phyloP scores from a whole-genome alignment of 2,888 invertebrate genomes.

The Drosophila atripex region DNA sequence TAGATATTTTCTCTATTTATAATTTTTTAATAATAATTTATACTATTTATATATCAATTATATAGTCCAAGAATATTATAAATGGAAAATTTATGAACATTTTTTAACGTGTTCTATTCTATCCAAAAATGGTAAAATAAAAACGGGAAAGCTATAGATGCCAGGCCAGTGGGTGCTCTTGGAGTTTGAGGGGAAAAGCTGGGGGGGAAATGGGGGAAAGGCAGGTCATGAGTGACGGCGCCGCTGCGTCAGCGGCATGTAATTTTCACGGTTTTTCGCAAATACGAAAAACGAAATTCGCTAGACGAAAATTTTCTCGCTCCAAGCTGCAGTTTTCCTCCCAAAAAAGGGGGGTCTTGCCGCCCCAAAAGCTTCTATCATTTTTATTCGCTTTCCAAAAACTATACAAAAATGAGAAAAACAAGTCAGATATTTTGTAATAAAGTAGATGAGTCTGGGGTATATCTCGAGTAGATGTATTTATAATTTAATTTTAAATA shows the following conservation, averaged over 20 bases:
- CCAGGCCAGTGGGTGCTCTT: constrained; percentile 1
- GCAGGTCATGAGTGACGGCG: constrained; percentile 66
- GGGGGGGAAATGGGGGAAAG: constrained; percentile 2
- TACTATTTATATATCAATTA: no score
- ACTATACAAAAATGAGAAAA: constrained; percentile 14
- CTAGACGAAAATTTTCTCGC: constrained; percentile 53
- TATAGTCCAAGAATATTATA: no score
- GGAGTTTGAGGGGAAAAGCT: neutral
- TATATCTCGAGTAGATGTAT: no score
- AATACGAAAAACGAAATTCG: constrained; percentile 66
- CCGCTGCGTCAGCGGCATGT: constrained; percentile 75
- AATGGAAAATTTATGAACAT: neutral
- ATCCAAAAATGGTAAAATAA: constrained; percentile 23
- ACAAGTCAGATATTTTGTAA: neutral
- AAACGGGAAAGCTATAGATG: constrained; percentile 4
- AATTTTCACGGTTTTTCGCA: constrained; percentile 70
- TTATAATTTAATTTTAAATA: no score
- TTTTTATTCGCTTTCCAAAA: neutral
- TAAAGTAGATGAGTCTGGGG: neutral
- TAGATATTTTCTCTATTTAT: no score
- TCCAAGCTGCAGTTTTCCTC: neutral
- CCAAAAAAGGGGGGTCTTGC: neutral
- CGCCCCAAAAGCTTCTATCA: neutral
- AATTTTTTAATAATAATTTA: no score
- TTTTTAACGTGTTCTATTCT: neutral